phyloP scores from a whole-genome alignment of 2,113 vertebrate genomes.

The Panthera leo region DNA sequence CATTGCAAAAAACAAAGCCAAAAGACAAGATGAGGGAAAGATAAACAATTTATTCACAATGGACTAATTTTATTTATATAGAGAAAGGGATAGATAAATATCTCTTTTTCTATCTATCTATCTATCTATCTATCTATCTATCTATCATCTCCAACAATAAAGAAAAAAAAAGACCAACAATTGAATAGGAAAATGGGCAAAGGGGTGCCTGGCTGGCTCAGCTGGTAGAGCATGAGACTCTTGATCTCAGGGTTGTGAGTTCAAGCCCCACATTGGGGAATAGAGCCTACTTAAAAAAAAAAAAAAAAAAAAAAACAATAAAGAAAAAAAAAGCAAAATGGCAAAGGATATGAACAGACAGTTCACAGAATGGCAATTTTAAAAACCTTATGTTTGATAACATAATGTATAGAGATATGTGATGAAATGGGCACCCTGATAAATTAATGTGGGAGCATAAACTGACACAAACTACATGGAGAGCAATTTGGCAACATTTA shows the following conservation, averaged over 20 bases:
- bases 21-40: not conserved
- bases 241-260: too few relatives aligned
- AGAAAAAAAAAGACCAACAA: not conserved
- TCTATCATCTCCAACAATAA: not conserved
- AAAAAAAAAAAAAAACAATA: not conserved
- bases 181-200: not conserved
- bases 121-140: too few relatives aligned
- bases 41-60: not conserved
- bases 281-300: too few relatives aligned
- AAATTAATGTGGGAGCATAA: not conserved
- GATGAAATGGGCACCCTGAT: not conserved
- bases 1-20: conserved; percentile 19
- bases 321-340: conserved; percentile 11
- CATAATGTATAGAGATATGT: not conserved
- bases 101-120: too few relatives aligned
- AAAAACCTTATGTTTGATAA: not conserved
- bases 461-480: not conserved
- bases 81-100: not conserved
- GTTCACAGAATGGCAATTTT: not conserved
- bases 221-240: too few relatives aligned
- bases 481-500: conserved; percentile 4
- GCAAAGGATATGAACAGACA: not conserved
- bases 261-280: too few relatives aligned
- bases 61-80: not conserved
- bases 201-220: not conserved